A percentile compares a stretch with the other conserved stretches of the same genome.
Evolutionary conservation across 2,113 vertebrate species (phyloP).

Genomic region (Mastomys coucha): DNA sequence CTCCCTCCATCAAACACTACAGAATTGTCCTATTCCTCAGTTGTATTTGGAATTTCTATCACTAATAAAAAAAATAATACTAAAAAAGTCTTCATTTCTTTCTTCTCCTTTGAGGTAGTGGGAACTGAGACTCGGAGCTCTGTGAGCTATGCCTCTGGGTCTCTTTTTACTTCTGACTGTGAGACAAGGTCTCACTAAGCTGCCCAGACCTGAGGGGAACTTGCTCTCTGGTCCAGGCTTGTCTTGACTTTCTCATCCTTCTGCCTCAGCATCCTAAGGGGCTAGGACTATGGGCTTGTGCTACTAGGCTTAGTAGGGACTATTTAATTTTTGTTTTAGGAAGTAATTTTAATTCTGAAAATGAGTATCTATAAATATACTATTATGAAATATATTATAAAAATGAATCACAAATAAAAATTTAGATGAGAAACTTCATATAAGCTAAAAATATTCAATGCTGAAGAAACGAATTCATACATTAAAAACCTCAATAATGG

Average conservation of each 20-base stretch:
- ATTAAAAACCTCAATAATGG: not conserved
- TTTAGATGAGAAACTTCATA: not conserved
- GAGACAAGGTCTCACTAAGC: not conserved
- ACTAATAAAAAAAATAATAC: not conserved
- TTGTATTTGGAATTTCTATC: not conserved
- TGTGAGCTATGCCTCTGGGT: not conserved
- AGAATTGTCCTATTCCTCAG: not conserved
- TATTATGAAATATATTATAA: not conserved
- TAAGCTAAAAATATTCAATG: not conserved
- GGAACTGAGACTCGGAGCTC: not conserved
- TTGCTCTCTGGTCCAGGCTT: not conserved
- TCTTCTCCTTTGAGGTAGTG: not conserved
- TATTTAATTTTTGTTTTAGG: slow-evolving; percentile 34
- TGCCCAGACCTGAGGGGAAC: not conserved
- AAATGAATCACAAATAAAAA: slow-evolving; percentile 33
- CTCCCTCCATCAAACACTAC: not conserved
- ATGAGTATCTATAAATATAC: not conserved
- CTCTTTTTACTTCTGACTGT: not conserved
- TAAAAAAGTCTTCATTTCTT: too few relatives aligned
- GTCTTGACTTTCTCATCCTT: not conserved
- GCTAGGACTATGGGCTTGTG: not conserved
- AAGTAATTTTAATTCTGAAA: slow-evolving; percentile 34
- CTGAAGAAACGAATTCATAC: not conserved
- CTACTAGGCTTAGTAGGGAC: not conserved
- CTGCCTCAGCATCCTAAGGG: not conserved